Evolutionary conservation across 2,888 invertebrate genomes (phyloP).

Genomic region (Platycnemis pennipes): DNA sequence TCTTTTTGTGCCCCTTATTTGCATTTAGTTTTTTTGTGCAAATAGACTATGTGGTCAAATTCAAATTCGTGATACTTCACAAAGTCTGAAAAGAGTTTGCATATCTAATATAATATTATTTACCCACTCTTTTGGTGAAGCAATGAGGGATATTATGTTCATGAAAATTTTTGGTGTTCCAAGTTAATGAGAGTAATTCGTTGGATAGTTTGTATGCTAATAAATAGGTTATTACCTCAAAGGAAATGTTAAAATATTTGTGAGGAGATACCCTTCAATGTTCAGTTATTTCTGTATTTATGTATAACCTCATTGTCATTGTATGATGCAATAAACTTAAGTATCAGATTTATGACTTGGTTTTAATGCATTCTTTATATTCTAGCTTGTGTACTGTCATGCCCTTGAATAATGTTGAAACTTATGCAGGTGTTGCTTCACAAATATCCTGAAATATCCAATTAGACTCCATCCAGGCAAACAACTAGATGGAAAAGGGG

Average conservation of each 20-base stretch:
- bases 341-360: background rate
- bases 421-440: no score
- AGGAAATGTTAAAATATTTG: slow-evolving; percentile 48
- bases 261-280: slow-evolving; percentile 29
- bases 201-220: slow-evolving; percentile 15
- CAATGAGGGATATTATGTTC: background rate
- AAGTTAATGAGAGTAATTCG: slow-evolving; percentile 5
- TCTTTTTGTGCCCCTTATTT: slow-evolving; percentile 22
- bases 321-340: slow-evolving; percentile 59
- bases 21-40: slow-evolving; percentile 25
- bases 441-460: no score
- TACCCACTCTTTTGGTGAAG: background rate
- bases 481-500: no score
- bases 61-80: background rate
- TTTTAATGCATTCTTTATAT: background rate
- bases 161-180: slow-evolving; percentile 3
- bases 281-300: slow-evolving; percentile 46
- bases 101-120: slow-evolving; percentile 37
- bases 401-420: no score
- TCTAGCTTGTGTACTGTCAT: no score
- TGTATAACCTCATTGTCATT: slow-evolving; percentile 38
- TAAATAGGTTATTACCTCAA: slow-evolving; percentile 25
- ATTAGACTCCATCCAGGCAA: no score
- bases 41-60: background rate
- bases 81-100: slow-evolving; percentile 20